Evolutionary conservation across 2,113 vertebrate species (phyloP), one percentile per base, ranked within the genome.

Genomic region (Falco punctatus): DNA sequence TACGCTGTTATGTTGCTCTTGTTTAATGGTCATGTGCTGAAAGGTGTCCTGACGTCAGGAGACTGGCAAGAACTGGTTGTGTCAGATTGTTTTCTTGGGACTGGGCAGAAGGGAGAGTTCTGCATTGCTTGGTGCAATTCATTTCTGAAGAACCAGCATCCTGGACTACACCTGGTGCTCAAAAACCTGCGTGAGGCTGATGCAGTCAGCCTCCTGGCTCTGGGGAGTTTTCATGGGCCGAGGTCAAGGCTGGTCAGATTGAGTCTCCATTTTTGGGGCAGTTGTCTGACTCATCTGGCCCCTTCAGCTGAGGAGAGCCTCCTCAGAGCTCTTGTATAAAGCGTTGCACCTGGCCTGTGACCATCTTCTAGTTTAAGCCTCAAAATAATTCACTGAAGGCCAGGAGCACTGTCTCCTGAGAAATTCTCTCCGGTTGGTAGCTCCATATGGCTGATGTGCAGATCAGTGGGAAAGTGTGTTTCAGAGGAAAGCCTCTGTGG

Each of bases 31-130:
- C 69, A 7, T 23, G 26, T 80, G 70, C 52, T 79, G 58, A 65
- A 86, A 75, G 78, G 54, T 87, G 70, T 62, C 54, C 54, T 91
- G 84, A 77, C 3, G 4, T 82, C 72, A 81, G 59, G 44, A 52
- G 23, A 46, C 64, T 51, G 91, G 48, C 90, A 89, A 71, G 65
- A 87, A 72, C 65, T 81, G 83, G 73, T 95, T 92, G 44, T 85
- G 73, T 96, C 66, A 58, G 86, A 61, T 90, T 94, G 65, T 95
- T 96, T 87, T 69, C 52, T 69, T 58, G 24, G 49, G 65, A 74
- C 48, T n/a, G 61, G 77, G 61, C 88, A 94, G 91, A 66, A 91
- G 52, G 44, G 48, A 96, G 64, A 86, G 57, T 52, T 86, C 52
- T 92, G 57, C 59, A 24, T 42, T 81, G 80, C 58, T 93, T 0